Conservation (phyloP, 2,113 vertebrate genomes). For the Clinocottus analis region DNA sequence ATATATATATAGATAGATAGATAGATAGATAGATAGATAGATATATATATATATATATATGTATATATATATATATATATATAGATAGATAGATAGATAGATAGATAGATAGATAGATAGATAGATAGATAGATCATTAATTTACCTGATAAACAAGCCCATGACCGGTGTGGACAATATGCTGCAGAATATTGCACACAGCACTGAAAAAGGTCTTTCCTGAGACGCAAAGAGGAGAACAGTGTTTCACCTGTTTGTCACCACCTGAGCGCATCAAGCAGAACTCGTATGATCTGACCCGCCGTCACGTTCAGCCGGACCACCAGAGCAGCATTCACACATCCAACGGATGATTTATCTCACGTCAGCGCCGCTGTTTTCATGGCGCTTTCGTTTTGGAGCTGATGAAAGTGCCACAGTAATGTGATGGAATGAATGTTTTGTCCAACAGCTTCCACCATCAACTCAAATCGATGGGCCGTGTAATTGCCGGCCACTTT, state of each 20-base stretch:
- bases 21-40: too few relatives aligned
- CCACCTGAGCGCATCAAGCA: conserved; percentile 43
- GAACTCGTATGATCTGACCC: conserved; percentile 51
- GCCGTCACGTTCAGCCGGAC: conserved; percentile 62
- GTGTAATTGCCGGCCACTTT: conserved; percentile 80
- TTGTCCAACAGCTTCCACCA: conserved; percentile 68
- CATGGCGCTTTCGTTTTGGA: conserved; percentile 62
- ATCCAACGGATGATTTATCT: conserved; percentile 59
- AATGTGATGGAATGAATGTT: conserved; percentile 73
- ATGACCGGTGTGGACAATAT: not conserved
- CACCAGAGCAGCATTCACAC: conserved; percentile 47
- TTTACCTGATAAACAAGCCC: not conserved
- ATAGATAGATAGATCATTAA: too few relatives aligned
- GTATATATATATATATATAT: too few relatives aligned
- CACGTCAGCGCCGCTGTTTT: conserved; percentile 52
- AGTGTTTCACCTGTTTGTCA: conserved; percentile 38
- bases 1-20: too few relatives aligned
- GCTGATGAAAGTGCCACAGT: conserved; percentile 69
- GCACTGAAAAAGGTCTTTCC: not conserved
- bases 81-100: too few relatives aligned
- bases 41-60: too few relatives aligned
- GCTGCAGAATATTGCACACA: not conserved
- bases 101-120: too few relatives aligned
- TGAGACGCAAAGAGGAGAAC: conserved; percentile 13
- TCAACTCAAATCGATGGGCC: conserved; percentile 75